Evolutionary conservation across 2,797 vertebrate genomes (phyloP).

Genomic region (Hippopotamyrus pictus): DNA sequence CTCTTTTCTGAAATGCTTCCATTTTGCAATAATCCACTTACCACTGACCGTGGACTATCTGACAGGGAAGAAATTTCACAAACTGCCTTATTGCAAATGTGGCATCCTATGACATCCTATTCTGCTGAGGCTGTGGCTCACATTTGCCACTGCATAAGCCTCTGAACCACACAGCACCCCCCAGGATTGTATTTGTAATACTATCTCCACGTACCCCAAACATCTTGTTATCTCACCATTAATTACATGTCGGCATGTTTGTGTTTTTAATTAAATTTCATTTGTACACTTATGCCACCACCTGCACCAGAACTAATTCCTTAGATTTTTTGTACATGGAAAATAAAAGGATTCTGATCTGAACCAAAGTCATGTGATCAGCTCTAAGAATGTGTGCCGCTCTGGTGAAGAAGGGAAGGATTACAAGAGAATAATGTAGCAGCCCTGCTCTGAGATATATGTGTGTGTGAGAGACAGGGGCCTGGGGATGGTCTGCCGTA

Average conservation of each 20-base stretch:
- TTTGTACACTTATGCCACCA: background rate
- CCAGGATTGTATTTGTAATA: background rate
- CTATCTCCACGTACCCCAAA: background rate
- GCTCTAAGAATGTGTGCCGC: background rate
- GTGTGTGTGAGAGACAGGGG: background rate
- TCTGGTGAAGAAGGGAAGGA: background rate
- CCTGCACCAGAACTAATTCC: background rate
- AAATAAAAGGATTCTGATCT: background rate
- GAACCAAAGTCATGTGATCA: background rate
- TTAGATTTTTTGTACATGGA: background rate
- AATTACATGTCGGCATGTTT: background rate
- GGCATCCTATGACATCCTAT: background rate
- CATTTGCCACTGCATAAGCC: background rate
- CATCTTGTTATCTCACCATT: background rate
- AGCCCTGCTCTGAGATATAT: background rate
- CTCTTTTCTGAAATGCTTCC: background rate
- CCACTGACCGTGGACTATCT: background rate
- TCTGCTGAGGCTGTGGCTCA: background rate
- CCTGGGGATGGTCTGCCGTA: background rate
- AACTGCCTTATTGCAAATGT: background rate
- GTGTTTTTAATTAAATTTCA: background rate
- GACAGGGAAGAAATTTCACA: background rate
- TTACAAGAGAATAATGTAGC: background rate
- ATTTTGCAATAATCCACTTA: background rate
- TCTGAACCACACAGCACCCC: background rate